Conservation (phyloP, 2,888 invertebrate genomes). For the Fragum whitleyi region DNA sequence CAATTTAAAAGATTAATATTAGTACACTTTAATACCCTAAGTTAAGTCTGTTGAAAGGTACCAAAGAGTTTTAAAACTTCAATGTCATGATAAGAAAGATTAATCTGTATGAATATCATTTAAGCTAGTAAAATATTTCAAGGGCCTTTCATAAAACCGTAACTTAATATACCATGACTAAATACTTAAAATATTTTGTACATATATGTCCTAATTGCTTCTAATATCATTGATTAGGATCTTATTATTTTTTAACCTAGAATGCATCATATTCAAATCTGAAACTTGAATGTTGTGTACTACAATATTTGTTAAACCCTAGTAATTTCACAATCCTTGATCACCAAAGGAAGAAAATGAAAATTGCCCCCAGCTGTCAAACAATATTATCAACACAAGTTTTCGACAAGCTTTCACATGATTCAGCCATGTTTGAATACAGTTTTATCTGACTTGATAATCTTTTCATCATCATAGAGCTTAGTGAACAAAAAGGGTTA, state of each 20-base stretch:
- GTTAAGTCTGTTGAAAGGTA: not conserved
- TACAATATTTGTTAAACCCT: too few species aligned
- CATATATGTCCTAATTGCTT: too few species aligned
- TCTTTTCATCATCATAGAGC: conserved; percentile 19
- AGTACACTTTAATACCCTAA: too few species aligned
- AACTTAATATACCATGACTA: too few species aligned
- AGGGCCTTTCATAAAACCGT: not conserved
- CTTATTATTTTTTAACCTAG: too few species aligned
- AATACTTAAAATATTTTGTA: too few species aligned
- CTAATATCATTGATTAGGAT: too few species aligned
- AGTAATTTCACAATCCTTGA: too few species aligned
- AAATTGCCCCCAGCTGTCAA: conserved; percentile 19
- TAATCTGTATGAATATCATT: conserved; percentile 8
- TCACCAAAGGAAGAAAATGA: too few species aligned
- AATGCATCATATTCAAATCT: too few species aligned
- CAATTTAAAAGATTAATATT: too few species aligned
- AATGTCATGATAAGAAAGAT: not conserved
- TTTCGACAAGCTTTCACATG: conserved; percentile 15
- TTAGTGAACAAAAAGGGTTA: not conserved
- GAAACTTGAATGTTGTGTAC: too few species aligned
- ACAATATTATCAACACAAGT: conserved; percentile 13
- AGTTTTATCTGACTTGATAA: conserved; percentile 14
- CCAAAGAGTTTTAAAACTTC: conserved; percentile 9
- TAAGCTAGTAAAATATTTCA: not conserved
- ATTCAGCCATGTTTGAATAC: conserved; percentile 10